Conservation (phyloP, 2,888 invertebrate genomes). For the Drosophila borborema region DNA sequence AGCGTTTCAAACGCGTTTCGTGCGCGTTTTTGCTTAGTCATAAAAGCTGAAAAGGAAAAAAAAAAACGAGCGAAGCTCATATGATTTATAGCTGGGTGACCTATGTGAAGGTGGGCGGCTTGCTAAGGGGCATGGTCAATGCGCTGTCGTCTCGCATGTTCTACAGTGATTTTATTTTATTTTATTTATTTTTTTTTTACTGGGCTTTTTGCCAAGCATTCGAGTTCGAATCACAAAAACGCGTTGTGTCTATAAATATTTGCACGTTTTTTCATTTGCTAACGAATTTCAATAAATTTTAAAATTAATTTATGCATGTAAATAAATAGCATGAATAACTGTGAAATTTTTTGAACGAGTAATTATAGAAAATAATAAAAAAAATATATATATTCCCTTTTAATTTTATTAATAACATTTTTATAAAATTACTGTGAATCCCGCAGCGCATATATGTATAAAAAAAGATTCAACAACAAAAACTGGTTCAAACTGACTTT, state of each 20-base stretch:
- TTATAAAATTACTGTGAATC: conserved; percentile 1
- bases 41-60: not conserved
- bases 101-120: conserved; percentile 8
- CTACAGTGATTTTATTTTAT: conserved; percentile 8
- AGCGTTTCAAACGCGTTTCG: conserved; percentile 33
- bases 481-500: conserved; percentile 15
- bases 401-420: not conserved
- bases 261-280: conserved; percentile 36
- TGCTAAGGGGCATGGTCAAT: conserved; percentile 10
- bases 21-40: conserved; percentile 48
- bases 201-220: conserved; percentile 34
- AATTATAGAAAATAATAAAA: not conserved
- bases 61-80: not conserved
- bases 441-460: conserved; percentile 7
- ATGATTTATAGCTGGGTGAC: conserved; percentile 22
- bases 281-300: not conserved
- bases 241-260: conserved; percentile 34
- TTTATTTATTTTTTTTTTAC: not conserved
- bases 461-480: not conserved
- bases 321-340: not conserved
- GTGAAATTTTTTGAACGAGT: not conserved
- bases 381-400: not conserved
- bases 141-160: conserved; percentile 31
- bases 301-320: not conserved
- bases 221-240: conserved; percentile 11